phyloP scores from a whole-genome alignment of 2,113 vertebrate genomes.

The Brachirus orientalis region DNA sequence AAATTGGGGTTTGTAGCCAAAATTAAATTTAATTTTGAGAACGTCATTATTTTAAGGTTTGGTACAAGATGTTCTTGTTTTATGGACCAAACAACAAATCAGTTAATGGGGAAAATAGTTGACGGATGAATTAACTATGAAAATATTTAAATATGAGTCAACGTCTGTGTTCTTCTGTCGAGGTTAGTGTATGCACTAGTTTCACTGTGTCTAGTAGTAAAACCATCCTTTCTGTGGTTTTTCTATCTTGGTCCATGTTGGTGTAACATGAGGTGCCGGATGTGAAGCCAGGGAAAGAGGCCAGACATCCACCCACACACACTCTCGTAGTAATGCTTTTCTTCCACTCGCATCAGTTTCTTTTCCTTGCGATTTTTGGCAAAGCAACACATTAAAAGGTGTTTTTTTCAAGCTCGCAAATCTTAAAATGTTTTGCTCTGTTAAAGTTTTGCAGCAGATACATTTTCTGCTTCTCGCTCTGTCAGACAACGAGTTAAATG shows the following conservation, averaged over 20 bases:
- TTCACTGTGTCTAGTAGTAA: constrained; percentile 34
- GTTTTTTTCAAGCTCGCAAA: constrained; percentile 6
- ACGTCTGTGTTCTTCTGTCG: constrained; percentile 19
- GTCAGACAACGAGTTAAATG: constrained; percentile 30
- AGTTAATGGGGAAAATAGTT: too few species aligned
- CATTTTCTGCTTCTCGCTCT: constrained; percentile 26
- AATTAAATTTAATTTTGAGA: too few species aligned
- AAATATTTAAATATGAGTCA: too few species aligned
- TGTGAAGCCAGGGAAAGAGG: constrained; percentile 66
- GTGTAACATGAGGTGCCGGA: constrained; percentile 53
- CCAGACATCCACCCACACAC: constrained; percentile 69
- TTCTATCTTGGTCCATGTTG: constrained; percentile 61
- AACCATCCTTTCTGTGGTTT: constrained; percentile 25
- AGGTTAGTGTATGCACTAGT: constrained; percentile 9
- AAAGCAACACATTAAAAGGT: constrained; percentile 48
- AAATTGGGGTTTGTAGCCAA: too few species aligned
- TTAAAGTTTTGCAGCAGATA: neutral
- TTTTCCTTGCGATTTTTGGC: constrained; percentile 47
- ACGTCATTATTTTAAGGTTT: too few species aligned
- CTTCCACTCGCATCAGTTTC: constrained; percentile 72
- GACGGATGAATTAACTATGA: too few species aligned
- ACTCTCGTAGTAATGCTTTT: constrained; percentile 60
- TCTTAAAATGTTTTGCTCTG: too few species aligned
- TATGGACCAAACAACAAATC: too few species aligned
- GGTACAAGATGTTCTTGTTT: too few species aligned